Base-by-base conservation (phyloP, 2,888 invertebrate genomes). In the Agriopis marginaria region DNA sequence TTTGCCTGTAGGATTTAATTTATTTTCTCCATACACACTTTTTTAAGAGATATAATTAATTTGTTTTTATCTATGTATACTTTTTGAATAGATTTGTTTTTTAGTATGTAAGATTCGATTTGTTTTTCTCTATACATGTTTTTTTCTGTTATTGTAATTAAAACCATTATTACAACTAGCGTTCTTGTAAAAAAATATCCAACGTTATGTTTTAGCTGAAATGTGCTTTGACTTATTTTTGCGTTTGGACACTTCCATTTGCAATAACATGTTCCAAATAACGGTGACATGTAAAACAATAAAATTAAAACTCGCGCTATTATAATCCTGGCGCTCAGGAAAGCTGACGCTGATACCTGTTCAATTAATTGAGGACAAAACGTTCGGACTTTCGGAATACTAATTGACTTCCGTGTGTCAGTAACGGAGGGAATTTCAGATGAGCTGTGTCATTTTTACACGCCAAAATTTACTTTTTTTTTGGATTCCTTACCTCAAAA, bases 311-410 rank as follows among this genome's bases (percentile, higher is more conserved):
- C 61, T 62, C 61, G 59, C 47, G 69, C 63, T 64, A 60, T 71
- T 58, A 55, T 74, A 74, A 71, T 75, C 65, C 69, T 60, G 71
- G 65, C 70, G 69, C 72, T 79, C 75, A 72, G 72, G 71, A 76
- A 79, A 79, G 76, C 77, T 76, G 51, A 76, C 73, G 72, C 75
- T 63, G 68, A 77, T 77, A 70, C 79, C 77, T 73, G 78, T 79
- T 77, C 77, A 74, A 83, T 81, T 82, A 82, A 83, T 83, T 77
- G 73, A 72, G 71, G 72, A 68, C 74, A 66, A 72, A 68, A 73
- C 73, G 77, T 76, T 80, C 75, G 69, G 67, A 70, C 56, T 54
- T 76, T 79, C 75, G 66, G 63, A 82, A 81, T 81, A 79, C 78
- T 82, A 83, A 83, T 83, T 81, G 80, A 73, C 75, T 79, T 75